A percentile compares a stretch with the other conserved stretches of the same genome.
Evolutionary conservation across 35 echinoderm and acorn worm genomes (phyloP).

Genomic region (Strongylocentrotus purpuratus): DNA sequence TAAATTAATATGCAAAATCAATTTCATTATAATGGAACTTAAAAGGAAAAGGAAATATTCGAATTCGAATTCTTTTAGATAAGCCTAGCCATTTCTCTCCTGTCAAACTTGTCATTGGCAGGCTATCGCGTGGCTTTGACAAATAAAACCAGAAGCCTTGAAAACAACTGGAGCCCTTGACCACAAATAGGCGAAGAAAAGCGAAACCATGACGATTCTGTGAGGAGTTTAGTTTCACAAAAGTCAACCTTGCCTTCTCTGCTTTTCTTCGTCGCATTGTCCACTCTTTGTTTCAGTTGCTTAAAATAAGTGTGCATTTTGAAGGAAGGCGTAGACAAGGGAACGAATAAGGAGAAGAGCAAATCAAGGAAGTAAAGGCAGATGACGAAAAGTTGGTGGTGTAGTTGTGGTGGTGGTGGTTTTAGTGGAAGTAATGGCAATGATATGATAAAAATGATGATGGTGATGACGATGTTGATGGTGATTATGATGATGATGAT

Average conservation of each 20-base stretch:
- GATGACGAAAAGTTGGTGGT: too few relatives aligned
- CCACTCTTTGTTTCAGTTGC: neutral
- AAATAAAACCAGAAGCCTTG: conserved; percentile 9
- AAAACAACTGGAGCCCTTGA: neutral
- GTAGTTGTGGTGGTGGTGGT: neutral
- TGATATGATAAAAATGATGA: too few relatives aligned
- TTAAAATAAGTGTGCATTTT: neutral
- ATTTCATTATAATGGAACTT: too few relatives aligned
- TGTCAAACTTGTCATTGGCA: neutral
- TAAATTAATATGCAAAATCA: too few relatives aligned
- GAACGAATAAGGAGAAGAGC: neutral
- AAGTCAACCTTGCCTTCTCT: neutral
- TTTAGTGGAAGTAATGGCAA: too few relatives aligned
- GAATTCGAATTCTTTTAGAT: neutral
- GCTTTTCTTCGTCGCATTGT: neutral
- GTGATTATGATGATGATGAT: neutral
- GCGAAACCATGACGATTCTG: neutral
- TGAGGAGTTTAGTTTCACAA: neutral
- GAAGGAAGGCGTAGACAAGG: too few relatives aligned
- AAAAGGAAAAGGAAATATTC: too few relatives aligned
- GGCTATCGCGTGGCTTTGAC: neutral
- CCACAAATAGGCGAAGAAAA: neutral
- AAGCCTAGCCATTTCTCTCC: neutral
- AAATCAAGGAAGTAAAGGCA: too few relatives aligned
- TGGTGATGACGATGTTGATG: too few relatives aligned